phyloP scores from a whole-genome alignment of 2,888 invertebrate genomes.

The Cephalotes varians region DNA sequence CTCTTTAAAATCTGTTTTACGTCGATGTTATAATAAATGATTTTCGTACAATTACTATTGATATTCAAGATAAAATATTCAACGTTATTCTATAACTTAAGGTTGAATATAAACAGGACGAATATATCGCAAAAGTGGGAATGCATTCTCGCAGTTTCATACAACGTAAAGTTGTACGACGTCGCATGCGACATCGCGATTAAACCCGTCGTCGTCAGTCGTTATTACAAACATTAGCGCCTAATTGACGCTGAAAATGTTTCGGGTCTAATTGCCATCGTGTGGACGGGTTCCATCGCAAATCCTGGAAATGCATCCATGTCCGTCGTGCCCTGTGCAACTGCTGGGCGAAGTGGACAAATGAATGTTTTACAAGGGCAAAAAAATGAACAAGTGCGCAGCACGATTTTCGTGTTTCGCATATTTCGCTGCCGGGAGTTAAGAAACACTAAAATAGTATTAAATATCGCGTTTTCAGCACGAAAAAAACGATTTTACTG shows the following conservation, averaged over 20 bases:
- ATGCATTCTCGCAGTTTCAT: constrained; percentile 26
- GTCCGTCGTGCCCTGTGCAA: background rate
- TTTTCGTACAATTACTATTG: background rate
- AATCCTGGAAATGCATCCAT: constrained; percentile 28
- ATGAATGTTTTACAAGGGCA: constrained; percentile 14
- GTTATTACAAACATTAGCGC: constrained; percentile 66
- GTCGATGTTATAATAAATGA: background rate
- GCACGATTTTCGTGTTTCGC: constrained; percentile 4
- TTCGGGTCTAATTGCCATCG: constrained; percentile 61
- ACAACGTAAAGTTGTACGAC: constrained; percentile 28
- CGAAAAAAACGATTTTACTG: too few species aligned
- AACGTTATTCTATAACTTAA: background rate
- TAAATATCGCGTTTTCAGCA: background rate
- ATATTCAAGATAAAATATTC: background rate
- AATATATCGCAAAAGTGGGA: constrained; percentile 19
- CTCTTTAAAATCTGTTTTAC: background rate
- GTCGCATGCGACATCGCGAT: constrained; percentile 61
- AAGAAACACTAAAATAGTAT: constrained; percentile 33
- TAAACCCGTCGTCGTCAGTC: constrained; percentile 65
- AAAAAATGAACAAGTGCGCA: constrained; percentile 14
- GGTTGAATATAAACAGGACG: background rate
- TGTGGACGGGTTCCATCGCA: constrained; percentile 50
- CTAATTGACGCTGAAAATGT: constrained; percentile 65
- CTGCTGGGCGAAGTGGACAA: constrained; percentile 13
- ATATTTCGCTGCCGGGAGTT: background rate